Evolutionary conservation across 2,113 vertebrate species (phyloP).

Genomic region (Excalfactoria chinensis): DNA sequence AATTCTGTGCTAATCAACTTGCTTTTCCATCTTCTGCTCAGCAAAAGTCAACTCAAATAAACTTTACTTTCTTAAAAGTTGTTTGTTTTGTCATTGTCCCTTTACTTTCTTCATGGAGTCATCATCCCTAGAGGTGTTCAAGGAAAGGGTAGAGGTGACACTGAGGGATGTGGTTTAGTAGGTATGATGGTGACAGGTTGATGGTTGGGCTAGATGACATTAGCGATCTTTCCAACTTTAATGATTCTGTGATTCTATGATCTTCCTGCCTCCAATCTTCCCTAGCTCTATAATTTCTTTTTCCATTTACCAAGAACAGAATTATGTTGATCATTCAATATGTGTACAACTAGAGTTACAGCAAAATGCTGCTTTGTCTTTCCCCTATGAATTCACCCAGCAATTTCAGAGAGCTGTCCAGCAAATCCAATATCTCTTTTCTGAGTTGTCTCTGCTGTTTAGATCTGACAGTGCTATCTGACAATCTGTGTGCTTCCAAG

Average conservation of each 20-base stretch:
- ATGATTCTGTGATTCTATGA: no score
- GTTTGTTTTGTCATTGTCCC: not conserved
- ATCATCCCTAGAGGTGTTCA: no score
- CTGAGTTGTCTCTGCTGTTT: not conserved
- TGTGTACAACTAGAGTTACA: not conserved
- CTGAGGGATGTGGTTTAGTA: no score
- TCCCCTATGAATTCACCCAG: not conserved
- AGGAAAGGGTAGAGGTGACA: no score
- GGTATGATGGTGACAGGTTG: no score
- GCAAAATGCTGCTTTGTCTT: not conserved
- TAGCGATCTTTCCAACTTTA: no score
- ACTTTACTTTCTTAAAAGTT: not conserved
- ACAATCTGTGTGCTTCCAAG: not conserved
- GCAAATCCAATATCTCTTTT: not conserved
- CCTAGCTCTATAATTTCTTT: not conserved
- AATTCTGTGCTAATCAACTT: not conserved
- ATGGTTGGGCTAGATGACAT: no score
- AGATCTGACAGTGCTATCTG: not conserved
- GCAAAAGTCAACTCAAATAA: not conserved
- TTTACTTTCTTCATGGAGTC: not conserved
- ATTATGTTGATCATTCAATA: not conserved
- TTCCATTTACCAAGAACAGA: not conserved
- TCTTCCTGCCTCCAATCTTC: not conserved
- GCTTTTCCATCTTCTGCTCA: not conserved
- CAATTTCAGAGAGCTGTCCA: not conserved